Conservation (phyloP, 2,113 vertebrate species). For the Lophotis ruficrista region DNA sequence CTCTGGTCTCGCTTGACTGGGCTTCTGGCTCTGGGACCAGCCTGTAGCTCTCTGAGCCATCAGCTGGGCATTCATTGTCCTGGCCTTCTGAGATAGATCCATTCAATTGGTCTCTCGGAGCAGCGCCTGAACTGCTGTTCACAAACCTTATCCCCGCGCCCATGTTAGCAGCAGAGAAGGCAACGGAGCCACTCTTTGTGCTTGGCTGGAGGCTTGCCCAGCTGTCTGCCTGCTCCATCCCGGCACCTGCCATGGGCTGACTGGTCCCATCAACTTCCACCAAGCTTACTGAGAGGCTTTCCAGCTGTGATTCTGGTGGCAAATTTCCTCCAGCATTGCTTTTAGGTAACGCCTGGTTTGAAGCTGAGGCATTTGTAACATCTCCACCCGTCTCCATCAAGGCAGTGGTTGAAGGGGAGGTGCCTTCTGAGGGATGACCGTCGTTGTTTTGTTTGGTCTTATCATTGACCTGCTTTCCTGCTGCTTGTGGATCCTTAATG, state of each 20-base stretch:
- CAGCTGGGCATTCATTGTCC: background rate
- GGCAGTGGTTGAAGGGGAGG: background rate
- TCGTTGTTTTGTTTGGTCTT: background rate
- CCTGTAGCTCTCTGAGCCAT: background rate
- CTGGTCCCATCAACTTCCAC: background rate
- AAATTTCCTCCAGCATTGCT: background rate
- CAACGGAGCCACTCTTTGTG: background rate
- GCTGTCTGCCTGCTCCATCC: background rate
- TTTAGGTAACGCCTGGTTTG: background rate
- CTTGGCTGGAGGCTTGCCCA: background rate
- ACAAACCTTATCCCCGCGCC: constrained; percentile 24
- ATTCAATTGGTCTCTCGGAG: background rate
- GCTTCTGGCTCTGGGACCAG: background rate
- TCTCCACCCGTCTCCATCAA: background rate
- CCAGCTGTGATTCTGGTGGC: background rate
- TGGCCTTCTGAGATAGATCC: background rate
- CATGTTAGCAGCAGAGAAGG: constrained; percentile 26
- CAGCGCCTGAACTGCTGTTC: background rate
- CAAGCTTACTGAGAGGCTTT: background rate
- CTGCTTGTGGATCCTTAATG: constrained; percentile 64
- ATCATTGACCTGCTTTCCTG: background rate
- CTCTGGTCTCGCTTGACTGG: rapidly evolving
- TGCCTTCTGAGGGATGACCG: constrained; percentile 22
- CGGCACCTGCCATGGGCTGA: background rate
- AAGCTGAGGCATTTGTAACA: background rate